Conservation (phyloP, 2,113 vertebrate genomes). For the Stercorarius parasiticus region DNA sequence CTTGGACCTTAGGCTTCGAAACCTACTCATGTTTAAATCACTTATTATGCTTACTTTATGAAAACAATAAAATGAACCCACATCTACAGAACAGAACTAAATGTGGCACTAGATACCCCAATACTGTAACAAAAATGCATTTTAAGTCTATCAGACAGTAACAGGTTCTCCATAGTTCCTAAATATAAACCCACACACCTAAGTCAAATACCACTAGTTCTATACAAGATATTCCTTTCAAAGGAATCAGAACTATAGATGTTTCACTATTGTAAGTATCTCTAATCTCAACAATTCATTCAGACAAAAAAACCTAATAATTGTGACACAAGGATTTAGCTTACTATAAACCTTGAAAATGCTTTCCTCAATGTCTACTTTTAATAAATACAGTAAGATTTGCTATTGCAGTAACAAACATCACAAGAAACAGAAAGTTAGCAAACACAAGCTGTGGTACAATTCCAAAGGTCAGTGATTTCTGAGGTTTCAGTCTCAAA, state of each 20-base stretch:
- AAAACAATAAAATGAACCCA: background rate
- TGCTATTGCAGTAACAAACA: background rate
- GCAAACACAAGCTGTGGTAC: background rate
- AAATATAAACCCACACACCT: background rate
- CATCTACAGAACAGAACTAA: background rate
- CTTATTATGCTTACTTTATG: background rate
- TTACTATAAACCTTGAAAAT: background rate
- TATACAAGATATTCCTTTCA: background rate
- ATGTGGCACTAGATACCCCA: background rate
- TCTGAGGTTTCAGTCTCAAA: background rate
- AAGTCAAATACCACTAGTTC: background rate
- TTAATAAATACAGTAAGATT: background rate
- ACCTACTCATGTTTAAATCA: background rate
- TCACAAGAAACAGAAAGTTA: background rate
- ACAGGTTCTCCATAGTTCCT: background rate
- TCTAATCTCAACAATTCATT: background rate
- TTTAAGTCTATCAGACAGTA: background rate
- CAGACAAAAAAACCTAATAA: background rate
- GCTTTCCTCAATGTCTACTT: background rate
- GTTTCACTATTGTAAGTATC: background rate
- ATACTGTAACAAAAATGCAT: background rate
- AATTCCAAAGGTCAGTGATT: background rate
- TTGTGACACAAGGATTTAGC: background rate
- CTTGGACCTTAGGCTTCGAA: background rate
- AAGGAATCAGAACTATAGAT: background rate